Percentiles rank a stretch among this genome's conserved stretches.
These are phyloP conservation scores for Ophthalmolycus amberensis DNA, from an alignment of 2,113 vertebrate species.

Conservation along the genomic window DNA sequence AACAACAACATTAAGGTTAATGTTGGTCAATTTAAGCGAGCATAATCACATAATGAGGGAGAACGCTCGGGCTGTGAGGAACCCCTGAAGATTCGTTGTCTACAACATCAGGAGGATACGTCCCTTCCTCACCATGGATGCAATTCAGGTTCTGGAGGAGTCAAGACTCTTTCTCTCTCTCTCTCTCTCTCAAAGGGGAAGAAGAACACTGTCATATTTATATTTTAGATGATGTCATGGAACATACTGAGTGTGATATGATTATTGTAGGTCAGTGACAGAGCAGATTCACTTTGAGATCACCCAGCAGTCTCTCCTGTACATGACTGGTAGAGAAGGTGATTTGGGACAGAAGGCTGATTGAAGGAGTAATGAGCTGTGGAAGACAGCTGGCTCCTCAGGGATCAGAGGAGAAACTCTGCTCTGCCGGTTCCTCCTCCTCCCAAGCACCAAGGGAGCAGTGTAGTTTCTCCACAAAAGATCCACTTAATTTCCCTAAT, in stretches of 20 bases:
- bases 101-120: background rate
- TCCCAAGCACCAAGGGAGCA: constrained; percentile 16
- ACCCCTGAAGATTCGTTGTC: background rate
- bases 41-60: no score
- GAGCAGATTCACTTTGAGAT: constrained; percentile 38
- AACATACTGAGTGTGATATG: background rate
- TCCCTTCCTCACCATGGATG: background rate
- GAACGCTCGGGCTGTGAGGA: background rate
- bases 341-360: constrained; percentile 49
- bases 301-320: background rate
- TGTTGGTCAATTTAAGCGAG: no score
- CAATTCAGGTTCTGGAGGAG: background rate
- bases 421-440: constrained; percentile 33
- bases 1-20: no score
- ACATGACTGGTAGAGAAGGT: constrained; percentile 23
- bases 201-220: background rate
- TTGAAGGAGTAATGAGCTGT: constrained; percentile 68
- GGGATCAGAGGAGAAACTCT: constrained; percentile 30
- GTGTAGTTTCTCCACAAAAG: constrained; percentile 19
- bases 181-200: background rate
- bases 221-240: background rate
- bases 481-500: constrained; percentile 52
- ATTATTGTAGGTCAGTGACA: constrained; percentile 16
- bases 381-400: constrained; percentile 34
- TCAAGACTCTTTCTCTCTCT: no score